Evolutionary conservation across 2,888 invertebrate genomes (phyloP).

Genomic region (Ditula angustiorana): DNA sequence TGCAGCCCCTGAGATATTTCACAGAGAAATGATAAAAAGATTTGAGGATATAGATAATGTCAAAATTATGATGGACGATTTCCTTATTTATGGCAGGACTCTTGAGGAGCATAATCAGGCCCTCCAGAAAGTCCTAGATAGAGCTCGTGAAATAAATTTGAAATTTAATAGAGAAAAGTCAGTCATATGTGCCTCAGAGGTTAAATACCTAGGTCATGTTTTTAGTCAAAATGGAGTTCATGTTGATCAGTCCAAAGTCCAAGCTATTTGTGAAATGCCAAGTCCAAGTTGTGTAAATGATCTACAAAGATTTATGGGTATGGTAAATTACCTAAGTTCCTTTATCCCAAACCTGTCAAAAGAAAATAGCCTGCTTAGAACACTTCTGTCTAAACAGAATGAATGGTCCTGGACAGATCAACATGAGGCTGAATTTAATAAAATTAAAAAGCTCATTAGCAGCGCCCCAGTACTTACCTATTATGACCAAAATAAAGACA

Average conservation of each 20-base stretch:
- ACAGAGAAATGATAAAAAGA: slow-evolving; percentile 41
- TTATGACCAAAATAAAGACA: slow-evolving; percentile 42
- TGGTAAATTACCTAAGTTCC: slow-evolving; percentile 43
- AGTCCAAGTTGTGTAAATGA: slow-evolving; percentile 38
- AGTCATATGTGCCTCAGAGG: slow-evolving; percentile 27
- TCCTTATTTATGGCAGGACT: slow-evolving; percentile 41
- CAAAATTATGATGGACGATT: slow-evolving; percentile 43
- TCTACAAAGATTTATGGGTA: slow-evolving; percentile 45
- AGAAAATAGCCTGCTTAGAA: not conserved
- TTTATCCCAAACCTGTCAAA: slow-evolving; percentile 41
- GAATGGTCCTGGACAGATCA: slow-evolving; percentile 47
- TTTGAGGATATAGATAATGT: slow-evolving; percentile 41
- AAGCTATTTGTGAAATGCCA: slow-evolving; percentile 43
- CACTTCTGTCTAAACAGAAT: slow-evolving; percentile 46
- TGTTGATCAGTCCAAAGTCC: slow-evolving; percentile 38
- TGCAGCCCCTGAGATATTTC: slow-evolving; percentile 43
- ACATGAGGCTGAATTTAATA: slow-evolving; percentile 44
- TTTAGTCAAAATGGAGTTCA: slow-evolving; percentile 39
- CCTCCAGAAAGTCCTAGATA: slow-evolving; percentile 35
- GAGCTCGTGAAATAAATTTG: slow-evolving; percentile 40
- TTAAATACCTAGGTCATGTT: slow-evolving; percentile 44
- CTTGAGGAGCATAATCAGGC: slow-evolving; percentile 35
- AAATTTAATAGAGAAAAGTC: slow-evolving; percentile 45
- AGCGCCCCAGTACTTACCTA: slow-evolving; percentile 42
- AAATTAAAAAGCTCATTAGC: slow-evolving; percentile 40